Conservation (phyloP, 2,797 vertebrate species). For the Cynodonichthys magdalenae region DNA sequence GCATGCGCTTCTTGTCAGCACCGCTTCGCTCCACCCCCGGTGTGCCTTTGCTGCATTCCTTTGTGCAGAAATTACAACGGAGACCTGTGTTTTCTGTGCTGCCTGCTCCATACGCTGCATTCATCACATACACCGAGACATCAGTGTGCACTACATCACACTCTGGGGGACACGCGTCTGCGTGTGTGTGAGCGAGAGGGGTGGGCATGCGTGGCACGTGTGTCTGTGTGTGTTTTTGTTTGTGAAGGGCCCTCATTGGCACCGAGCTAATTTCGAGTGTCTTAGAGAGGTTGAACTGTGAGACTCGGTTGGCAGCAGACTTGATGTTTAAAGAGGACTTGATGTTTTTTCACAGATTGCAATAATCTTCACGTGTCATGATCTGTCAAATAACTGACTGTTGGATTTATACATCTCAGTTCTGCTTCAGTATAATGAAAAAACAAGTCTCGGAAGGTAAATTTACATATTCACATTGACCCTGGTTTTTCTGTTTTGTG, state of each 20-base stretch:
- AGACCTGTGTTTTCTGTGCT: conserved; percentile 61
- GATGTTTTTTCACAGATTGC: conserved; percentile 9
- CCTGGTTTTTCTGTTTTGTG: not conserved
- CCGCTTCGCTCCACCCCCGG: conserved; percentile 59
- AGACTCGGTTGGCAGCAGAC: conserved; percentile 29
- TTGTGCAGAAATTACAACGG: conserved; percentile 71
- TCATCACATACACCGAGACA: conserved; percentile 62
- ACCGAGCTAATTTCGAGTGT: conserved; percentile 58
- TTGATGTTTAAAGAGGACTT: conserved; percentile 15
- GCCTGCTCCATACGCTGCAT: conserved; percentile 61
- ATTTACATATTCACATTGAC: no score
- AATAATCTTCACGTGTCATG: conserved; percentile 1
- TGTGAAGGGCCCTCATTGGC: conserved; percentile 47
- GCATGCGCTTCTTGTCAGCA: conserved; percentile 77
- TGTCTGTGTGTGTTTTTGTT: conserved; percentile 30
- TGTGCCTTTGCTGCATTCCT: conserved; percentile 64
- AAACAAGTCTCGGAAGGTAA: not conserved
- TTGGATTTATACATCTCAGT: not conserved
- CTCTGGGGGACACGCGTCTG: conserved; percentile 51
- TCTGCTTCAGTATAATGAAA: not conserved
- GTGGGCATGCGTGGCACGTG: conserved; percentile 14
- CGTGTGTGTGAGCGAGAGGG: conserved; percentile 12
- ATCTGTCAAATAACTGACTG: not conserved
- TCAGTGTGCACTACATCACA: conserved; percentile 58
- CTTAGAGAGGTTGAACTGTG: conserved; percentile 35